Conservation (phyloP, 35 echinoderm and acorn worm species). For the Ophioderma brevispina region DNA sequence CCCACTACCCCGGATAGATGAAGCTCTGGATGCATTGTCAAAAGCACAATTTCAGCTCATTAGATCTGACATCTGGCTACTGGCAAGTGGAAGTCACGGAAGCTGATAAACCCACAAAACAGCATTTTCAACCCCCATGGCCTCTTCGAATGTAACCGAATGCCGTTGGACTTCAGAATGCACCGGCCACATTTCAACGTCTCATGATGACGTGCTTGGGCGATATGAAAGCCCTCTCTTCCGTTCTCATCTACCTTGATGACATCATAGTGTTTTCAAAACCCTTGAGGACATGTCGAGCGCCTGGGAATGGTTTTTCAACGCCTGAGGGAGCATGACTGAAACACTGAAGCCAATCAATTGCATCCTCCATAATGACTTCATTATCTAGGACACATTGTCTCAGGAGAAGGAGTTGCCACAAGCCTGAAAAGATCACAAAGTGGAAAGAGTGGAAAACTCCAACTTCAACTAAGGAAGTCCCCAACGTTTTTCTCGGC, state of each 20-base stretch:
- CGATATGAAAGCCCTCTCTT: slow-evolving; percentile 35
- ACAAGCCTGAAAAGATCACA: too few species aligned
- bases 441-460: too few species aligned
- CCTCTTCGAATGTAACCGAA: slow-evolving; percentile 43
- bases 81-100: too few species aligned
- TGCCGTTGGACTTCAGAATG: slow-evolving; percentile 60
- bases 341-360: slow-evolving; percentile 50
- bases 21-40: too few species aligned
- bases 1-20: too few species aligned
- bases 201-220: slow-evolving; percentile 52
- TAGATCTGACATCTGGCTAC: too few species aligned
- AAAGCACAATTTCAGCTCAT: too few species aligned
- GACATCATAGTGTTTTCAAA: slow-evolving; percentile 72
- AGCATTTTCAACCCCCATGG: slow-evolving; percentile 57
- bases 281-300: slow-evolving; percentile 34
- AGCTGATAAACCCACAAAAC: slow-evolving; percentile 46
- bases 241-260: slow-evolving; percentile 44
- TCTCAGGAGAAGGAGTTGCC: too few species aligned
- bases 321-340: not conserved
- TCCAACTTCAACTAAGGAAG: too few species aligned
- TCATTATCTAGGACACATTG: slow-evolving; percentile 45
- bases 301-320: too few species aligned
- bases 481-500: too few species aligned
- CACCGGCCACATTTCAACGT: slow-evolving; percentile 42
- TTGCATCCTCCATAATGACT: slow-evolving; percentile 26